Evolutionary conservation across 2,888 invertebrate genomes (phyloP), one percentile per base, ranked within the genome.

Genomic region (Leucoptera coffeella): DNA sequence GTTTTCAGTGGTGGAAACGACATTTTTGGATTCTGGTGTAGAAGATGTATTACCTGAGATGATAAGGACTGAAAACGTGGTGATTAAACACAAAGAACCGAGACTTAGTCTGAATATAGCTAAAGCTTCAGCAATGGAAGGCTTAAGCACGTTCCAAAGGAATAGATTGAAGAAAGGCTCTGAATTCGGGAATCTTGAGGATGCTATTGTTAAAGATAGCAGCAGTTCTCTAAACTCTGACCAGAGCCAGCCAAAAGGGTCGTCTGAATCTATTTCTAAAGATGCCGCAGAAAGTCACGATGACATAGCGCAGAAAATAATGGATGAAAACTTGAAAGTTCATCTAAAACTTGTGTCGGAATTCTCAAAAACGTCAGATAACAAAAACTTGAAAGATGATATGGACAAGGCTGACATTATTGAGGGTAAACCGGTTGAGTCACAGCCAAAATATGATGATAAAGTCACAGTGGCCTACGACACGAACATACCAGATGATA

Each of bases 141-240:
- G 80, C 6, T 56, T 80, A 23, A 81, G 75, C 29, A 77, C 80
- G 4, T 82, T 82, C 45, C 81, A 82, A 39, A 65, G 76, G 35
- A 77, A 78, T 33, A 69, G 82, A 25, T 47, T 85, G 29, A 85
- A 85, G 47, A 85, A 85, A 42, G 83, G 75, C 1, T 82, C 79
- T 4, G 82, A 85, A 40, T 85, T 84, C 73, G 85, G 82, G 3
- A 84, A 80, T 34, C 59, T 85, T 35, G 83, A 85, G 49, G 84
- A 85, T 39, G 84, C 82, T n/a, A 78, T 83, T 14, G 75, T 81
- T 32, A 77, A 74, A 41, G 65, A 61, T 4, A 71, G 69, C 0
- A 59, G 45, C 23, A 62, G 64, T 37, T 71, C 72, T 20, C 48
- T 71, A 13, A 67, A 71, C 12, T 57, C 60, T 2, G 73, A 72